phyloP scores from a whole-genome alignment of 2,113 vertebrate species.

The Hippocampus guttulatus region DNA sequence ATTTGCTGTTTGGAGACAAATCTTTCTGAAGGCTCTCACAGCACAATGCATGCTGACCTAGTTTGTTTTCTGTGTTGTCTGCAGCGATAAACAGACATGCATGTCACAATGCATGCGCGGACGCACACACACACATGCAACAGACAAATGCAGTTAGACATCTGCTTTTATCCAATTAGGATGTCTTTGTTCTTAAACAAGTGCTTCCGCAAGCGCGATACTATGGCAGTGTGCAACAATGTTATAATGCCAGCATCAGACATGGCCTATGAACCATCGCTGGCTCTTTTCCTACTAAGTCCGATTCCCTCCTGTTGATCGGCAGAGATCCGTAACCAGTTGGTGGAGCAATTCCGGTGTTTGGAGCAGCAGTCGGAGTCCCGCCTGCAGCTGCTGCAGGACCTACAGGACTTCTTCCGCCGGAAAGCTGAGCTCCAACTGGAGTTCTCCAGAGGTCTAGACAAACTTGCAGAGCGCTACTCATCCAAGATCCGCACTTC shows the following conservation, averaged over 20 bases:
- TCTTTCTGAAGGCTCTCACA: conserved; percentile 43
- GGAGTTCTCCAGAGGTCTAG: conserved; percentile 89
- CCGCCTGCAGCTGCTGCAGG: conserved; percentile 88
- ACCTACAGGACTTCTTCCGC: conserved; percentile 95
- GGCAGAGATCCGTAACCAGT: conserved; percentile 89
- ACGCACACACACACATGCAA: conserved; percentile 12
- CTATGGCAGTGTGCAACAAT: not conserved
- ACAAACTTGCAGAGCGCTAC: conserved; percentile 91
- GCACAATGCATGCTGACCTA: conserved; percentile 68
- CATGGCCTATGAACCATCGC: conserved; percentile 13
- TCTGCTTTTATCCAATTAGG: conserved; percentile 44
- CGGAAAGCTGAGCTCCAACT: conserved; percentile 92
- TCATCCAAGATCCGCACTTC: conserved; percentile 90
- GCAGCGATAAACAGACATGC: conserved; percentile 63
- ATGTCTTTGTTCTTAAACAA: conserved; percentile 42
- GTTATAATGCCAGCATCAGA: conserved; percentile 20
- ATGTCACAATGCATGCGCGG: conserved; percentile 49
- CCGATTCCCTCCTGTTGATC: conserved; percentile 19
- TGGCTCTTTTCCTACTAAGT: conserved; percentile 21
- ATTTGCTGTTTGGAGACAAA: conserved; percentile 44
- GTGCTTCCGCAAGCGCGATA: conserved; percentile 10
- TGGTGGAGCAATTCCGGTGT: conserved; percentile 93
- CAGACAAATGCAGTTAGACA: conserved; percentile 46
- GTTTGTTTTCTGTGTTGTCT: conserved; percentile 70
- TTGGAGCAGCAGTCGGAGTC: conserved; percentile 95